Base-by-base conservation (phyloP, 2,888 invertebrate genomes). In the Dasypolia templi region DNA sequence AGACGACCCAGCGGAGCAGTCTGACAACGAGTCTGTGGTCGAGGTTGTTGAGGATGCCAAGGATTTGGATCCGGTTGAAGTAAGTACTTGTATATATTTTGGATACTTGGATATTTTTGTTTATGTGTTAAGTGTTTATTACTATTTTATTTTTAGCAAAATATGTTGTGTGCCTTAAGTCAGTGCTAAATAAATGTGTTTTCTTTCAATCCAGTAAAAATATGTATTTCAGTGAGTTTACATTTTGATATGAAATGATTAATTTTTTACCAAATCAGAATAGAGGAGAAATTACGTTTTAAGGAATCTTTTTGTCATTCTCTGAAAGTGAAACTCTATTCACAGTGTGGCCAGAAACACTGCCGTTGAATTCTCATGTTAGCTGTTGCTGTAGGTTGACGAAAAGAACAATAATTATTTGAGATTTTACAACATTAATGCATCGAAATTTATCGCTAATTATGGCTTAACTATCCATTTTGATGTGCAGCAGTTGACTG, bases 21-120 rank as follows among this genome's bases (percentile, higher is more conserved):
- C 95, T 0, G 94, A 95, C 83, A 89, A 90, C 63, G 95, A 96
- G 84, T 94, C 94, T 0, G 93, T 94, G 12, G 95, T 95, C 2
- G 96, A 96, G 75, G 94, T 95, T 1, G 90, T 96, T 0, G 91
- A 93, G 82, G 89, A 88, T 2, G 89, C 83, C 32, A 86, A 86
- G 53, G 88, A 83, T 6, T 75, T 82, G 0, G 93, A 93, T 19
- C 90, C 95, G 0, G 89, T 94, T 1, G 94, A 95, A 91, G 95
- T 95, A 39, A 89, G 88, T 76, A 67, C 9, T 22, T 62, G 19
- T 29, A n/a, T n/a, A n/a, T n/a, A n/a, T n/a, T n/a, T n/a, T n/a
- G 7, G 7, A 55, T 17, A 53, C 6, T n/a, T 11, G 7, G 7
- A 55, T 17, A 53, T 14, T n/a, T 11, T 53, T 53, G 17, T 53